phyloP scores from a whole-genome alignment of 2,888 invertebrate genomes.

The Piscicola geometra region DNA sequence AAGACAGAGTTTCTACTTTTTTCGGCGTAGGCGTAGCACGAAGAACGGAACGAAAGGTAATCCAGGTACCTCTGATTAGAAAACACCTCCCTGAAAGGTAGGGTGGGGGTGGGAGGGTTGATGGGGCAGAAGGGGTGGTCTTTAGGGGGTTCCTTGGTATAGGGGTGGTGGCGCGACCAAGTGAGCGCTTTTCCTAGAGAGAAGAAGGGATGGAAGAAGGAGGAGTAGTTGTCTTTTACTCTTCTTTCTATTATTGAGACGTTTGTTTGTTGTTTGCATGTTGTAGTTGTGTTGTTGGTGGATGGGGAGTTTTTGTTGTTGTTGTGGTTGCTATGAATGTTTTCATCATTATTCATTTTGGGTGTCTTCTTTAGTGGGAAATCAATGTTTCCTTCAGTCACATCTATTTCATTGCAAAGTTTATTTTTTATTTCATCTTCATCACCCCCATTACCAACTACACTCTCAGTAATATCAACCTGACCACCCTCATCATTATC shows the following conservation, averaged over 20 bases:
- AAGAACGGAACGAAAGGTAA: too few species aligned
- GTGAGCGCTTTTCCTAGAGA: not conserved
- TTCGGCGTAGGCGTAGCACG: too few species aligned
- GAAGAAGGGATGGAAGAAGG: conserved; percentile 6
- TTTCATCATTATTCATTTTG: too few species aligned
- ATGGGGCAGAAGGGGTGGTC: too few species aligned
- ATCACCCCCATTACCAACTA: too few species aligned
- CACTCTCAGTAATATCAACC: too few species aligned
- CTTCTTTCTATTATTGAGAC: not conserved
- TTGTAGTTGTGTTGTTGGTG: not conserved
- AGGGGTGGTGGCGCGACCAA: not conserved
- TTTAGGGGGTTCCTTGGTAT: not conserved
- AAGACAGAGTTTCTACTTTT: too few species aligned
- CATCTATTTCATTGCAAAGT: not conserved
- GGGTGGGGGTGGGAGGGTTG: not conserved
- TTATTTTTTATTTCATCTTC: too few species aligned
- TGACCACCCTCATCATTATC: too few species aligned
- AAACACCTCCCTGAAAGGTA: not conserved
- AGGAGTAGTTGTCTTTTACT: not conserved
- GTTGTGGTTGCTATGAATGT: not conserved
- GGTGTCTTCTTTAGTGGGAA: too few species aligned
- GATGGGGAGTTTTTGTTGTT: not conserved
- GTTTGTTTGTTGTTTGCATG: not conserved
- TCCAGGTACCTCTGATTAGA: too few species aligned
- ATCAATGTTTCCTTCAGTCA: conserved; percentile 13